phyloP scores from a whole-genome alignment of 2,797 vertebrate species.

The Microcaecilia unicolor region DNA sequence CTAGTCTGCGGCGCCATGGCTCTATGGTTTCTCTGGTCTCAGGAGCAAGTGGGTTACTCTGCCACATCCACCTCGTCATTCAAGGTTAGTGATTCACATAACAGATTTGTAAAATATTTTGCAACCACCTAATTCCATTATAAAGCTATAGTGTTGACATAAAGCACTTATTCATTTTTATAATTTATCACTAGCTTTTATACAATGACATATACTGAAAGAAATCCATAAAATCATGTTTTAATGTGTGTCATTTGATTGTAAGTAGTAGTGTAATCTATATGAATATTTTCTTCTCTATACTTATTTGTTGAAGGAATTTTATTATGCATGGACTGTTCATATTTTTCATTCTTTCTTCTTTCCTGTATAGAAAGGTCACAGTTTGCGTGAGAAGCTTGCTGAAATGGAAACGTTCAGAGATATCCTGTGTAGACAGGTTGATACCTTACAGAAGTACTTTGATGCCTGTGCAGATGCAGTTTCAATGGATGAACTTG shows the following conservation, averaged over 20 bases:
- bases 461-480: conserved; percentile 87
- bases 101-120: neutral
- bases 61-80: conserved; percentile 94
- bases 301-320: too few relatives aligned
- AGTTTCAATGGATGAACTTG: conserved; percentile 87
- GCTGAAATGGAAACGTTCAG: conserved; percentile 97
- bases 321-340: too few relatives aligned
- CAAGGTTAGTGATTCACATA: conserved; percentile 75
- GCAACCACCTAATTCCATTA: too few relatives aligned
- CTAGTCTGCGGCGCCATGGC: conserved; percentile 85
- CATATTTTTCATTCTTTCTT: neutral
- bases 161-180: too few relatives aligned
- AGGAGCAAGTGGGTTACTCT: conserved; percentile 88
- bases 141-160: too few relatives aligned
- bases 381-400: conserved; percentile 89
- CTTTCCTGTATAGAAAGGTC: conserved; percentile 73
- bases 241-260: too few relatives aligned
- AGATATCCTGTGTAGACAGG: conserved; percentile 93
- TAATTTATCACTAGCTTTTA: too few relatives aligned
- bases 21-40: conserved; percentile 93
- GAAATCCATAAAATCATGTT: too few relatives aligned
- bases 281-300: too few relatives aligned
- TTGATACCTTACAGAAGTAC: conserved; percentile 92
- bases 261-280: too few relatives aligned
- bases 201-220: too few relatives aligned